Evolutionary conservation across 1,140 invertebrate genomes (phyloP).

Genomic region (Conus ventricosus): DNA sequence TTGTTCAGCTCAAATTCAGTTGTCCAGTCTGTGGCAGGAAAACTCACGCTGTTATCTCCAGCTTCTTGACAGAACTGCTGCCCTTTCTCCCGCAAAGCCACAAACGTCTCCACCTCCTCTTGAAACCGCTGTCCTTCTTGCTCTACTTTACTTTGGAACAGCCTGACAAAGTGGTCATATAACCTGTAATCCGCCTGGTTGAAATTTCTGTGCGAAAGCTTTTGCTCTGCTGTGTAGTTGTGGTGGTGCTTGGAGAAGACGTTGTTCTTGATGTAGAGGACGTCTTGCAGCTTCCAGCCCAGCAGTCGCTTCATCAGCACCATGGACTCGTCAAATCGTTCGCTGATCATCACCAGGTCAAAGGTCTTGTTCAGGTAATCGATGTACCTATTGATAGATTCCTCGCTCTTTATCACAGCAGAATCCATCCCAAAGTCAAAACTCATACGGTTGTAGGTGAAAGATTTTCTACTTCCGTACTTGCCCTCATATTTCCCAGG

Average conservation of each 20-base stretch:
- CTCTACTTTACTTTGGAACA: not conserved
- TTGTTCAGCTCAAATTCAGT: not conserved
- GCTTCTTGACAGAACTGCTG: not conserved
- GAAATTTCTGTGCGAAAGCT: not conserved
- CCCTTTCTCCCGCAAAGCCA: not conserved
- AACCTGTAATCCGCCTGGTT: not conserved
- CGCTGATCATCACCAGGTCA: constrained; percentile 77
- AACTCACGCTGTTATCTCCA: not conserved
- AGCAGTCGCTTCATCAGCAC: constrained; percentile 75
- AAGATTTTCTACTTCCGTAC: constrained; percentile 25
- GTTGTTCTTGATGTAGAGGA: constrained; percentile 61
- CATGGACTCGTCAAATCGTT: constrained; percentile 78
- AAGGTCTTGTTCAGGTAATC: constrained; percentile 64
- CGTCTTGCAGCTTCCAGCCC: constrained; percentile 76
- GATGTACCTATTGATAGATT: constrained; percentile 41
- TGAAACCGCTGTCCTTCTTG: not conserved
- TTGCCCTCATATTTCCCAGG: not conserved
- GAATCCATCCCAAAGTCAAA: constrained; percentile 51
- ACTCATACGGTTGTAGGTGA: constrained; percentile 55
- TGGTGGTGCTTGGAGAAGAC: not conserved
- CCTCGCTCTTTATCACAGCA: constrained; percentile 8
- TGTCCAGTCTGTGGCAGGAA: not conserved
- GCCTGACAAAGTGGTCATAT: not conserved
- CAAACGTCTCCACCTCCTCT: not conserved
- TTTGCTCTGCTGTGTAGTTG: not conserved